These are phyloP conservation scores for Andrena praecox DNA, from an alignment of 2,888 invertebrate species.

Conservation along the genomic window DNA sequence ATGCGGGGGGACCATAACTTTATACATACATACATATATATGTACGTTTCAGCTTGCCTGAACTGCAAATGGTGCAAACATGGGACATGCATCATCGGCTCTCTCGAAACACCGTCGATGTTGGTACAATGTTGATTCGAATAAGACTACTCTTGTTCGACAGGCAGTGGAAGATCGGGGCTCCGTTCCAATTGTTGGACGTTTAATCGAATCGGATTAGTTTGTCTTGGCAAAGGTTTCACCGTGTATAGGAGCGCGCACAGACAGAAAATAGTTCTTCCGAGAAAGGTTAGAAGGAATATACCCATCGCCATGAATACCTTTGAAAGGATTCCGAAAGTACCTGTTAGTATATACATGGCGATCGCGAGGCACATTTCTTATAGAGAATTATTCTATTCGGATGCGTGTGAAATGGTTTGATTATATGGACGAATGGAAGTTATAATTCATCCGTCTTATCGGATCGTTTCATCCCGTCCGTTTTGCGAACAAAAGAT, in stretches of 20 bases:
- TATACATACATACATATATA: too few relatives aligned
- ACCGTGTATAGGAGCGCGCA: neutral
- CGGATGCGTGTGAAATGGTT: neutral
- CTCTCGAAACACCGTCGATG: neutral
- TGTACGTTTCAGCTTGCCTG: too few relatives aligned
- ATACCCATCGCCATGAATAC: conserved; percentile 31
- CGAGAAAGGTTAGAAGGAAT: conserved; percentile 38
- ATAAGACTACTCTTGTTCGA: neutral
- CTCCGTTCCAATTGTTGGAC: neutral
- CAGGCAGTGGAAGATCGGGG: neutral
- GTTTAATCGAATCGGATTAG: too few relatives aligned
- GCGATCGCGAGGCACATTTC: conserved; percentile 75
- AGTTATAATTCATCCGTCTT: neutral
- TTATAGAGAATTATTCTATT: neutral
- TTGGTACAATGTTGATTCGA: neutral
- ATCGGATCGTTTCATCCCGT: neutral
- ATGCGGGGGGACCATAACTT: too few relatives aligned
- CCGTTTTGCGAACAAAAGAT: neutral
- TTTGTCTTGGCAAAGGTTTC: neutral
- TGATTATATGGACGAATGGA: neutral
- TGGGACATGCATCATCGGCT: neutral
- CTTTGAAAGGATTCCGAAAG: conserved; percentile 58
- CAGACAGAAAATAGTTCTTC: neutral
- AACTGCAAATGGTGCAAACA: too few relatives aligned
- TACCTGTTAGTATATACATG: conserved; percentile 72